Evolutionary conservation across 2,113 vertebrate species (phyloP).

Genomic region (Nipponia nippon): DNA sequence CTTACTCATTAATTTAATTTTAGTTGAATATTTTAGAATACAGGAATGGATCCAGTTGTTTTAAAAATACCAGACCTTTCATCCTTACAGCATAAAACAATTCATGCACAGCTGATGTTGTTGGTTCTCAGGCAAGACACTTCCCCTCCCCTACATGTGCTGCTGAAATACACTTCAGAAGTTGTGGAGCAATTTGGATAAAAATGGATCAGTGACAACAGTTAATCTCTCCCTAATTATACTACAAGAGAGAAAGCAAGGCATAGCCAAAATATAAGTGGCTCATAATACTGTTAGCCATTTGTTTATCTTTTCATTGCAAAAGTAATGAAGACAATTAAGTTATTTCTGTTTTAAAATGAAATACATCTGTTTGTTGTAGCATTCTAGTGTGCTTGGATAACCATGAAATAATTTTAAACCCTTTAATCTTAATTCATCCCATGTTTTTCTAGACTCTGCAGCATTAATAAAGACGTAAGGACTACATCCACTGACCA

Average conservation of each 20-base stretch:
- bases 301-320: background rate
- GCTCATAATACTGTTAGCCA: background rate
- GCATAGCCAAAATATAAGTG: background rate
- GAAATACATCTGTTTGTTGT: background rate
- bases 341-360: background rate
- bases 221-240: background rate
- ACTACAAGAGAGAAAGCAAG: background rate
- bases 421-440: background rate
- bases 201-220: background rate
- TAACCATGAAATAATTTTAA: background rate
- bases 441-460: background rate
- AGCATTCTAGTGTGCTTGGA: background rate
- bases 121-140: background rate
- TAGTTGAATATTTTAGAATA: background rate
- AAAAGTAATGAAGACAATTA: background rate
- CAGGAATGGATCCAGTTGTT: background rate
- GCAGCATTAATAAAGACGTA: background rate
- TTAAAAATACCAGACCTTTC: background rate
- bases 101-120: background rate
- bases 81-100: background rate
- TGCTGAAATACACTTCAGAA: background rate
- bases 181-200: background rate
- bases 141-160: fast-evolving
- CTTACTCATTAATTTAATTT: background rate
- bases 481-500: background rate